phyloP scores from a whole-genome alignment of 1,140 invertebrate genomes.

The Philopotamus ludificatus region DNA sequence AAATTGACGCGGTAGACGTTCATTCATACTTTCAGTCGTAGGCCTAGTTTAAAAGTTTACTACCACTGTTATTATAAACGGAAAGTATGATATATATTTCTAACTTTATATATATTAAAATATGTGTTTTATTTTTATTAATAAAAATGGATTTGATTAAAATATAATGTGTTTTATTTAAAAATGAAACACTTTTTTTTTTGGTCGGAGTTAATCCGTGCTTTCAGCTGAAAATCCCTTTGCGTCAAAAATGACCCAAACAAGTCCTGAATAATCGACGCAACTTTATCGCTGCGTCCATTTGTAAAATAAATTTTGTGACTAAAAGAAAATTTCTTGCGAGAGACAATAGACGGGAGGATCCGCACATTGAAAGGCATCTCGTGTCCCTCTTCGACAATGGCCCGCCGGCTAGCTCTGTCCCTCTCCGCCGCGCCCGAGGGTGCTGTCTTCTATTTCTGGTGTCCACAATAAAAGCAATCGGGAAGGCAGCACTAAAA shows the following conservation, averaged over 20 bases:
- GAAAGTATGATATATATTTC: too few species aligned
- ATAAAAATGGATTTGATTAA: too few species aligned
- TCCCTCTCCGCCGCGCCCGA: conserved; percentile 7
- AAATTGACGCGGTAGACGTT: too few species aligned
- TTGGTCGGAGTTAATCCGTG: too few species aligned
- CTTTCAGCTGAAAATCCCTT: too few species aligned
- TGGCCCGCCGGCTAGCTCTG: neutral
- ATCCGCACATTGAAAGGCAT: conserved; percentile 4
- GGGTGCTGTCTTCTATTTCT: conserved; percentile 22
- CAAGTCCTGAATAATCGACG: conserved; percentile 20
- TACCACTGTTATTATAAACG: too few species aligned
- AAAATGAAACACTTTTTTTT: too few species aligned
- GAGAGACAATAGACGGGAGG: conserved; percentile 33
- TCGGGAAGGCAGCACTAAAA: conserved; percentile 39
- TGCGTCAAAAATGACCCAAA: conserved; percentile 6
- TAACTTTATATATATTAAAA: too few species aligned
- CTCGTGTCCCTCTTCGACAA: conserved; percentile 15
- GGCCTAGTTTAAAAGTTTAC: too few species aligned
- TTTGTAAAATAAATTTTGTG: conserved; percentile 40
- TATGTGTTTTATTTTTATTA: too few species aligned
- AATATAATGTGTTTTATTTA: too few species aligned
- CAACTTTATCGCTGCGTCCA: conserved; percentile 28
- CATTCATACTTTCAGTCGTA: too few species aligned
- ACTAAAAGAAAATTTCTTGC: conserved; percentile 41
- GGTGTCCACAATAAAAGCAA: conserved; percentile 40